Evolutionary conservation across 2,113 vertebrate genomes (phyloP).

Genomic region (Nesogale talazaci): DNA sequence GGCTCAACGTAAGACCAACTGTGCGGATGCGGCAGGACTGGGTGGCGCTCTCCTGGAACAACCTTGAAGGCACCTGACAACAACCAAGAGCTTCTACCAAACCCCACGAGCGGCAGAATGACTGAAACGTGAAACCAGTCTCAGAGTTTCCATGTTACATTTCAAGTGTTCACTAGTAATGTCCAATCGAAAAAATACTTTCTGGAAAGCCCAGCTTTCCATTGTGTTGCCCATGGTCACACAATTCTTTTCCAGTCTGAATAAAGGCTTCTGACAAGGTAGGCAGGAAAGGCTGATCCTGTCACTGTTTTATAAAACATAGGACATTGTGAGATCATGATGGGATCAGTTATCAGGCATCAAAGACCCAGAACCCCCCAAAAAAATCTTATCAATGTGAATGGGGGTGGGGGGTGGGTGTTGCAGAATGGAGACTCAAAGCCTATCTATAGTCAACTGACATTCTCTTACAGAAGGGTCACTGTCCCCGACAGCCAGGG

Average conservation of each 20-base stretch:
- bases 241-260: not conserved
- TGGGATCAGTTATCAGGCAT: no score
- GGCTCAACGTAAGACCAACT: no score
- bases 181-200: constrained; percentile 30
- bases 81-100: not conserved
- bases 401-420: no score
- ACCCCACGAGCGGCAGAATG: not conserved
- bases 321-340: not conserved
- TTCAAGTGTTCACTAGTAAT: constrained; percentile 39
- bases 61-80: no score
- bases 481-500: no score
- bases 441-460: no score
- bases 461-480: no score
- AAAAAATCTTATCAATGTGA: no score
- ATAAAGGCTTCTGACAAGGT: not conserved
- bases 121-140: not conserved
- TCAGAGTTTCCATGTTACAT: not conserved
- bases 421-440: no score
- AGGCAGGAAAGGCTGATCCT: not conserved
- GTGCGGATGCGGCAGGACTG: no score
- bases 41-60: no score
- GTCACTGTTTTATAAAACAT: not conserved
- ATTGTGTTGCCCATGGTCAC: not conserved
- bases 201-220: constrained; percentile 5
- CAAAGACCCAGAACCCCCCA: no score